phyloP scores from a whole-genome alignment of 2,797 vertebrate species.

The Anguilla obscura region DNA sequence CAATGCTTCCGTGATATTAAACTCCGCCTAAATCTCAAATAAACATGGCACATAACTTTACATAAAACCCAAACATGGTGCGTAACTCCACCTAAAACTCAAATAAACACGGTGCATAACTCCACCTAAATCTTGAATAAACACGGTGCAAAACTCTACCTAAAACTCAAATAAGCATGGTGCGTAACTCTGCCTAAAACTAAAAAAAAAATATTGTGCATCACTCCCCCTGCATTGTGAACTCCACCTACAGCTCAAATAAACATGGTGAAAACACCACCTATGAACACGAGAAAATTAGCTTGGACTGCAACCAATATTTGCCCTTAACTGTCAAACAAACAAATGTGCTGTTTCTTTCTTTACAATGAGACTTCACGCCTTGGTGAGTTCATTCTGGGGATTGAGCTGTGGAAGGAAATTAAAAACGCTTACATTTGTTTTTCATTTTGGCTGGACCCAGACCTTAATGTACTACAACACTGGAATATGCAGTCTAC shows the following conservation, averaged over 20 bases:
- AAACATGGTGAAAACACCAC: background rate
- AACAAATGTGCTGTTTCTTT: background rate
- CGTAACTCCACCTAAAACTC: background rate
- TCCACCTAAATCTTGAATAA: background rate
- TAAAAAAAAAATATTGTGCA: too few relatives aligned
- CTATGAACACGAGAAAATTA: background rate
- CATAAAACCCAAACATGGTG: background rate
- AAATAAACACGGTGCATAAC: background rate
- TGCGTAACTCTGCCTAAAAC: too few relatives aligned
- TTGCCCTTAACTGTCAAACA: background rate
- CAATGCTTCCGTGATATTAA: background rate
- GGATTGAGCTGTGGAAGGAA: background rate
- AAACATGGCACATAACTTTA: background rate
- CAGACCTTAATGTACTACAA: too few relatives aligned
- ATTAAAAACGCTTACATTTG: slow-evolving; percentile 5
- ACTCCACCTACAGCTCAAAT: background rate
- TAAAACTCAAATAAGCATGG: too few relatives aligned
- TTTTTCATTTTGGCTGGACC: background rate
- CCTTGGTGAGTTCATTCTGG: background rate
- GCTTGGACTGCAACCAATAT: background rate
- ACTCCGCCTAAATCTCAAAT: background rate
- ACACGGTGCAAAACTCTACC: background rate
- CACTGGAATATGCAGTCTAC: background rate
- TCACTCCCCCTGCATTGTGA: too few relatives aligned
- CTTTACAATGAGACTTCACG: background rate